Evolutionary conservation across 2,797 vertebrate genomes (phyloP).

Genomic region (Echiichthys vipera): DNA sequence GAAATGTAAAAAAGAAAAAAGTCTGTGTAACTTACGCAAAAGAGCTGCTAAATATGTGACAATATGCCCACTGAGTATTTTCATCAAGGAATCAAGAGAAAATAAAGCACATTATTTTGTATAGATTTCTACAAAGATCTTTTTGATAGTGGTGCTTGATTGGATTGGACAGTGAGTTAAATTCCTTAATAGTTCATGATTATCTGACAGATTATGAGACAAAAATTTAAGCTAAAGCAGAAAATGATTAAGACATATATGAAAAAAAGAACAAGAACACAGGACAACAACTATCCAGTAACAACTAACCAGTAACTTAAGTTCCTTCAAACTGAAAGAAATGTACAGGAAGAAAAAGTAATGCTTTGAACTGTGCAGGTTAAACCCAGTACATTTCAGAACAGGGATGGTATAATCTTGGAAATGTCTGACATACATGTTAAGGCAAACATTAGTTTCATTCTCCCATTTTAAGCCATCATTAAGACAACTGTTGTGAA

Average conservation of each 20-base stretch:
- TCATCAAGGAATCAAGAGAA: slow-evolving; percentile 33
- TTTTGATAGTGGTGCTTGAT: slow-evolving; percentile 50
- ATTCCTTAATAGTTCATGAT: slow-evolving; percentile 55
- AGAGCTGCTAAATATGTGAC: slow-evolving; percentile 33
- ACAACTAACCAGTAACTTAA: slow-evolving; percentile 64
- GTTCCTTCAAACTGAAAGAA: slow-evolving; percentile 63
- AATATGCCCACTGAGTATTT: slow-evolving; percentile 20
- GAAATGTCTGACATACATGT: slow-evolving; percentile 65
- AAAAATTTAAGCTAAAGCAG: slow-evolving; percentile 45
- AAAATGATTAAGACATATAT: slow-evolving; percentile 47
- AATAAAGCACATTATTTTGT: slow-evolving; percentile 19
- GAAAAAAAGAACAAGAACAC: slow-evolving; percentile 37
- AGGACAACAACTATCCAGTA: slow-evolving; percentile 37
- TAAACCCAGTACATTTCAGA: slow-evolving; percentile 41
- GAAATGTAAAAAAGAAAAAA: slow-evolving; percentile 19
- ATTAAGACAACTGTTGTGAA: slow-evolving; percentile 66
- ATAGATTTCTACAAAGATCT: slow-evolving; percentile 36
- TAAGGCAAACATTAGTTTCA: slow-evolving; percentile 71
- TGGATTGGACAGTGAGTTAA: slow-evolving; percentile 25
- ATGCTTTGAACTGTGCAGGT: slow-evolving; percentile 43
- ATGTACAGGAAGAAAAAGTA: slow-evolving; percentile 58
- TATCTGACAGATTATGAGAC: slow-evolving; percentile 50
- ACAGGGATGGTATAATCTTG: slow-evolving; percentile 20
- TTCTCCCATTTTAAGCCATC: slow-evolving; percentile 48
- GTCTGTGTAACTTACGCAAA: slow-evolving; percentile 28